A percentile compares a stretch with the other conserved stretches of the same genome.
These are phyloP conservation scores for Mesorhabditis belari DNA, from an alignment of 2,888 invertebrate species.

Conservation along the genomic window DNA sequence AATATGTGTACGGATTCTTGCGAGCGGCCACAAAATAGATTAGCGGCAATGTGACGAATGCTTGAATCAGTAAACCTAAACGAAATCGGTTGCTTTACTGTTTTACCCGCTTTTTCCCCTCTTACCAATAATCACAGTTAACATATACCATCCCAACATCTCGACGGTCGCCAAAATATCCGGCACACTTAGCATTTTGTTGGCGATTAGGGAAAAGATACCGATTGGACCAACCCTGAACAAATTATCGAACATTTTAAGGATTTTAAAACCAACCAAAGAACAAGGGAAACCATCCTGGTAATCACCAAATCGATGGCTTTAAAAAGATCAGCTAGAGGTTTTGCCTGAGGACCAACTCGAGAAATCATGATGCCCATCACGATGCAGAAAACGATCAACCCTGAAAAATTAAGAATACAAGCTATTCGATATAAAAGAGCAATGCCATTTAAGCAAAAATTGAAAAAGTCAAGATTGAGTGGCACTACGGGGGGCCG, in stretches of 20 bases:
- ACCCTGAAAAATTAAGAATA: slow-evolving; percentile 15
- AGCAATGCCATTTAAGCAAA: background rate
- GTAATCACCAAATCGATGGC: slow-evolving; percentile 82
- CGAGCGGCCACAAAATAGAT: slow-evolving; percentile 62
- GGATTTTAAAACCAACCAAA: slow-evolving; percentile 65
- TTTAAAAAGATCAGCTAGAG: slow-evolving; percentile 71
- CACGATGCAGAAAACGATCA: slow-evolving; percentile 68
- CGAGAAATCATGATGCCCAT: slow-evolving; percentile 82
- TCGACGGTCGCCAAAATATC: slow-evolving; percentile 58
- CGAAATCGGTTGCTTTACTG: no score
- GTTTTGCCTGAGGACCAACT: slow-evolving; percentile 71
- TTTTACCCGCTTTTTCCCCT: no score
- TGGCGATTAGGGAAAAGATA: slow-evolving; percentile 65
- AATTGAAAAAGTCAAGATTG: no score
- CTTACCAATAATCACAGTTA: slow-evolving; percentile 57
- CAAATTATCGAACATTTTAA: background rate
- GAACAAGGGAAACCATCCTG: slow-evolving; percentile 80
- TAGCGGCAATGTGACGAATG: slow-evolving; percentile 60
- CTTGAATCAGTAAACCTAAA: slow-evolving; percentile 61
- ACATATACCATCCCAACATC: slow-evolving; percentile 65
- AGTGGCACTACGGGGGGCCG: no score
- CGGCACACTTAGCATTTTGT: slow-evolving; percentile 64
- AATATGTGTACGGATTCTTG: slow-evolving; percentile 21
- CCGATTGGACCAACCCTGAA: slow-evolving; percentile 68
- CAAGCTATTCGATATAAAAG: background rate